A percentile compares a stretch with the other conserved stretches of the same genome.
Conservation (phyloP, 2,888 invertebrate species). For the Tetrapedia diversipes region DNA sequence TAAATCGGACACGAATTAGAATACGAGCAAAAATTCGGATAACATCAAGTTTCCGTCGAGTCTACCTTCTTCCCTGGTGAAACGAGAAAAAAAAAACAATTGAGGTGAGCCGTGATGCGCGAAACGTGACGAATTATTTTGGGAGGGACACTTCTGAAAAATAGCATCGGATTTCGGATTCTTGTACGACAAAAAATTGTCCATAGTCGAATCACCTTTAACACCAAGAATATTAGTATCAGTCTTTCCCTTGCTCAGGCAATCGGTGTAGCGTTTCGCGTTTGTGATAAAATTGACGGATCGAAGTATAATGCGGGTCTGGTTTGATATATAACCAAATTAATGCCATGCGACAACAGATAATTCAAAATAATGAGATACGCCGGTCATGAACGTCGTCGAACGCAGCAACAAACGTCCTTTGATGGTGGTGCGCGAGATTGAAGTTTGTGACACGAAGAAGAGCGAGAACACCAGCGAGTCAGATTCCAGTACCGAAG, state of each 20-base stretch:
- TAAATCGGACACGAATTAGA: not conserved
- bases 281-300: conserved; percentile 6
- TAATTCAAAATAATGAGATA: conserved; percentile 68
- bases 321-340: conserved; percentile 30
- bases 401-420: conserved; percentile 62
- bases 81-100: conserved; percentile 54
- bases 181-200: conserved; percentile 35
- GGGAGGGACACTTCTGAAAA: conserved; percentile 14
- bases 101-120: conserved; percentile 34
- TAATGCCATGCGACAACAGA: conserved; percentile 43
- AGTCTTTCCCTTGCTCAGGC: not conserved
- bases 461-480: conserved; percentile 43
- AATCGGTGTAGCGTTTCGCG: not conserved
- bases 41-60: not conserved
- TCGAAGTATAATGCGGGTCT: conserved; percentile 20
- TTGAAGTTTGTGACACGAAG: conserved; percentile 34
- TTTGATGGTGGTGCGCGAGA: conserved; percentile 54
- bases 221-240: not conserved
- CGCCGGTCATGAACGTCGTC: conserved; percentile 70
- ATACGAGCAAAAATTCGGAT: not conserved
- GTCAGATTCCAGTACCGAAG: conserved; percentile 39
- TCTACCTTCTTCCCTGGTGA: conserved; percentile 1
- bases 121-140: conserved; percentile 40
- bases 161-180: conserved; percentile 29
- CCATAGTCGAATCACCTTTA: not conserved